Percentiles rank a stretch among this genome's conserved stretches.
phyloP scores from a whole-genome alignment of 23 tunicate genomes.

The Ascidia mentula region DNA sequence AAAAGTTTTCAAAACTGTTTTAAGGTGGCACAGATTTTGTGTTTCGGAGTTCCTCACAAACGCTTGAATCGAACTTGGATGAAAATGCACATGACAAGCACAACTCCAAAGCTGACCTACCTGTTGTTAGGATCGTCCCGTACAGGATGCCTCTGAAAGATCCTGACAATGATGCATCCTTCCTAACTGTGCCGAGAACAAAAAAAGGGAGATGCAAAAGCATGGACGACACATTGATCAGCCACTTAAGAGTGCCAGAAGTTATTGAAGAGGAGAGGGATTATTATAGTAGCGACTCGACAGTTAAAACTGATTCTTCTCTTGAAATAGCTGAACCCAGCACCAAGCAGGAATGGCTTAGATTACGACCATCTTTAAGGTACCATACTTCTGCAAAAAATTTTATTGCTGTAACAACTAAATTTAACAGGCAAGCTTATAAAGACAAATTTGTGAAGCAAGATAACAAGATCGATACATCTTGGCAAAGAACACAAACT shows the following conservation, averaged over 20 bases:
- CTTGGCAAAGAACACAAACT: not conserved
- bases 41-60: not conserved
- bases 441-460: not conserved
- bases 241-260: not conserved
- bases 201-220: not conserved
- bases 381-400: too few species aligned
- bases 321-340: not conserved
- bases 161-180: not conserved
- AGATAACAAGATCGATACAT: not conserved
- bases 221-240: not conserved
- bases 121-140: not conserved
- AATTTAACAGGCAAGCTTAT: not conserved
- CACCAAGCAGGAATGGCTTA: constrained; percentile 1
- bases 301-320: not conserved
- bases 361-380: not conserved
- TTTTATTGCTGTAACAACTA: too few species aligned
- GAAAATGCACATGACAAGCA: not conserved
- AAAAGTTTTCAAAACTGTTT: too few species aligned
- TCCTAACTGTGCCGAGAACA: not conserved
- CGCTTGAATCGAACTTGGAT: not conserved
- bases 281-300: not conserved
- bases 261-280: not conserved
- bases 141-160: not conserved
- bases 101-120: not conserved
- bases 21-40: too few species aligned